Evolutionary conservation across 1,140 invertebrate genomes (phyloP).

Genomic region (Lithobius niger): DNA sequence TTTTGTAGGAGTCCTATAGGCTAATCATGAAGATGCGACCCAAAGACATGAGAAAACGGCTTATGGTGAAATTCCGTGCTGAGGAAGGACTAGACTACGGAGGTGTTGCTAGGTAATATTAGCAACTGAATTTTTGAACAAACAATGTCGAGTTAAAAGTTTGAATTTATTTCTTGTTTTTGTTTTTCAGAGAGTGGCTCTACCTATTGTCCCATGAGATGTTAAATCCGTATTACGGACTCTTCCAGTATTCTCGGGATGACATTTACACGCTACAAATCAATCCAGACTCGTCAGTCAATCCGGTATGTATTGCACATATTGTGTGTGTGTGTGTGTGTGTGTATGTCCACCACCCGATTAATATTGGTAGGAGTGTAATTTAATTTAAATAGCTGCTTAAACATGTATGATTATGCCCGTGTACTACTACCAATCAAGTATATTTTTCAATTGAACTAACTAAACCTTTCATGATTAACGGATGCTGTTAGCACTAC

Average conservation of each 20-base stretch:
- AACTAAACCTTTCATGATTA: too few species aligned
- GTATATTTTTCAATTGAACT: too few species aligned
- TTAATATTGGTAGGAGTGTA: too few species aligned
- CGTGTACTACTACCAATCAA: too few species aligned
- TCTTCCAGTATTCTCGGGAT: conserved; percentile 92
- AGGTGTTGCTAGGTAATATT: conserved; percentile 64
- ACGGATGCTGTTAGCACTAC: too few species aligned
- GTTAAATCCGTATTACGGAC: conserved; percentile 90
- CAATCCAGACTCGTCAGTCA: conserved; percentile 67
- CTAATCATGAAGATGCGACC: conserved; percentile 92
- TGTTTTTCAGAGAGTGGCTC: conserved; percentile 69
- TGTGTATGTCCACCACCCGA: too few species aligned
- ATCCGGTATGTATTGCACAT: conserved; percentile 45
- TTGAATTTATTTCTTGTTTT: conserved; percentile 8
- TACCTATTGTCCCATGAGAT: conserved; percentile 89
- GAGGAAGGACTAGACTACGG: conserved; percentile 96
- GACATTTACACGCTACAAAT: conserved; percentile 95
- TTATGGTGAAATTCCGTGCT: conserved; percentile 92
- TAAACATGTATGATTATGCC: too few species aligned
- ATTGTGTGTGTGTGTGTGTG: too few species aligned
- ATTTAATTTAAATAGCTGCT: too few species aligned
- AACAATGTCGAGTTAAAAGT: neutral
- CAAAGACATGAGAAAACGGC: conserved; percentile 88
- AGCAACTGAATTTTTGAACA: neutral
- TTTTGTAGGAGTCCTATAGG: conserved; percentile 54